Conservation (phyloP, 1,140 invertebrate species). For the Zophobas morio region DNA sequence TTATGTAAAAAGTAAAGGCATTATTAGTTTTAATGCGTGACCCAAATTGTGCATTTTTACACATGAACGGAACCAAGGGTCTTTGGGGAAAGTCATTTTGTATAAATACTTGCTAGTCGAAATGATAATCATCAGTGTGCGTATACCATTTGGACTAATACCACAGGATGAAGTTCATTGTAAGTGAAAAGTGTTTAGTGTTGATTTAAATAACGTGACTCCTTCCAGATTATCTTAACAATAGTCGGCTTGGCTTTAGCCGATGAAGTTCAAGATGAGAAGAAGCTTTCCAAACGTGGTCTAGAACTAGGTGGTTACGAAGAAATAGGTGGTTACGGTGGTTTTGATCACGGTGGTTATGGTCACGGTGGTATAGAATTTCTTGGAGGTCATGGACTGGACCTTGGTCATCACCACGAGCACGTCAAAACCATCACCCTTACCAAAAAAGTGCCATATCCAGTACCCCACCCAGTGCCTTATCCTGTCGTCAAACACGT, state of each 20-base stretch:
- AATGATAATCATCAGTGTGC: conserved; percentile 21
- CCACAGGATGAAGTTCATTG: conserved; percentile 23
- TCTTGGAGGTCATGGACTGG: conserved; percentile 41
- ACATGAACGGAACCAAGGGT: conserved; percentile 39
- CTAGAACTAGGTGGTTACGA: conserved; percentile 24
- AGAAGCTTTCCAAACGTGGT: conserved; percentile 38
- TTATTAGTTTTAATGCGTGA: conserved; percentile 25
- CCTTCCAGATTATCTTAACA: conserved; percentile 27
- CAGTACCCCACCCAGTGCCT: conserved; percentile 61
- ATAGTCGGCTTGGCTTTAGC: conserved; percentile 26
- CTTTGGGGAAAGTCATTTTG: conserved; percentile 26
- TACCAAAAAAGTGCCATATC: conserved; percentile 58
- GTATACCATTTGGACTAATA: conserved; percentile 17
- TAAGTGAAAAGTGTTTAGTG: conserved; percentile 6
- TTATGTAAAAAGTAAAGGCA: conserved; percentile 36
- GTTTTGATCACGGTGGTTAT: conserved; percentile 7
- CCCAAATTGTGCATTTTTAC: conserved; percentile 36
- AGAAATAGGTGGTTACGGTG: conserved; percentile 30
- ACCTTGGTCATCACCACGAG: conserved; percentile 41
- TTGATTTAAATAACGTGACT: neutral
- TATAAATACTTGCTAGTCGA: conserved; percentile 19
- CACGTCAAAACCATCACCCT: conserved; percentile 54
- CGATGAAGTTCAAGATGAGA: conserved; percentile 22
- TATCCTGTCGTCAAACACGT: conserved; percentile 61
- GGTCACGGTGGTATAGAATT: conserved; percentile 40